Conservation (phyloP, 1,140 invertebrate species). For the Bathynomus jamesi region DNA sequence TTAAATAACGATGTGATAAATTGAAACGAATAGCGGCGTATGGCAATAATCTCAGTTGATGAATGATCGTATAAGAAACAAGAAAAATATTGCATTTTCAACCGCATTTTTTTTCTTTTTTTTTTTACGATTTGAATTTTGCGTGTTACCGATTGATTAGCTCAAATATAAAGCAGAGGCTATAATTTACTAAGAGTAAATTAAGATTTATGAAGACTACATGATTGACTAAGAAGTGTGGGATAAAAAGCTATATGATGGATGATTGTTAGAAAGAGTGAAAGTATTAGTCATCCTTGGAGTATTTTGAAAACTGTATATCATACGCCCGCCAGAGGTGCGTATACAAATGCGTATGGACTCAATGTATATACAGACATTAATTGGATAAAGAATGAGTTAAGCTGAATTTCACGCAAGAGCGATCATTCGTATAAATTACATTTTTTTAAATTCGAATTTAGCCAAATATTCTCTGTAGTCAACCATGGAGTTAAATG, state of each 20-base stretch:
- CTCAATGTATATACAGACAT: not conserved
- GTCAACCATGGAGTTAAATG: not conserved
- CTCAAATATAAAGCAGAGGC: not conserved
- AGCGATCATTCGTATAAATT: not conserved
- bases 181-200: not conserved
- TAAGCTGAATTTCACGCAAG: not conserved
- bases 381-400: not conserved
- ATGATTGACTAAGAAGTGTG: constrained; percentile 1
- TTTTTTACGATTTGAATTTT: not conserved
- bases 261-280: not conserved
- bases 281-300: not conserved
- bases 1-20: no score
- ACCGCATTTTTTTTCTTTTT: not conserved
- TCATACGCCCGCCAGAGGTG: not conserved
- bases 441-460: not conserved
- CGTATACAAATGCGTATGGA: not conserved
- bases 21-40: not conserved
- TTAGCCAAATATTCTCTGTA: not conserved
- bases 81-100: not conserved
- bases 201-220: not conserved
- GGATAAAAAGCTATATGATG: not conserved
- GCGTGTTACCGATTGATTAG: not conserved
- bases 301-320: not conserved
- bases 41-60: not conserved
- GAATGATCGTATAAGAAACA: not conserved